Evolutionary conservation across 2,888 invertebrate species (phyloP), one percentile per base, ranked within the genome.

Genomic region (Tiliacea citrago): DNA sequence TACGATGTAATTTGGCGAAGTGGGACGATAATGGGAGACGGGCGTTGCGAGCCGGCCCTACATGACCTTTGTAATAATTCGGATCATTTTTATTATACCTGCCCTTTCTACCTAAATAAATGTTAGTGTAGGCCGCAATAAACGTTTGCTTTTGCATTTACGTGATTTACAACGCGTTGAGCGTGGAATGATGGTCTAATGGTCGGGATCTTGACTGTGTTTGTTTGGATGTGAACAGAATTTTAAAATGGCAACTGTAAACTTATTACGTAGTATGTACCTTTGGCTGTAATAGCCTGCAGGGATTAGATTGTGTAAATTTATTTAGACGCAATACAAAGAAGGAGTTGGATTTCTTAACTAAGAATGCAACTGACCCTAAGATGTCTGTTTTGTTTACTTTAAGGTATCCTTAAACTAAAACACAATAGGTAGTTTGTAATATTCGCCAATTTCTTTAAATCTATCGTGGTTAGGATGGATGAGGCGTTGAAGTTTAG

Each of bases 1-100:
- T 89, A 88, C 89, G 88, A 89, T 89, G 89, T 90, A 88, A 90
- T 90, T 90, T 89, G 88, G 81, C 77, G 82, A 82, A 90, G 88
- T 87, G 86, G 86, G 83, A 87, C 86, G 85, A 88, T 90, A 90
- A 90, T 91, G 83, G 90, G 80, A 76, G 74, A 58, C 78, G 82
- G 82, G 77, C 68, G 77, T 77, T 78, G 78, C 73, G 77, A 78
- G 86, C 71, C 80, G 79, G 84, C 79, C 89, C 83, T 83, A 75
- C 78, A 81, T 83, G 84, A 84, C 87, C 87, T 86, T 85, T 83
- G 83, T 83, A 82, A 88, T 91, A 88, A 89, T 88, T 89, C 81
- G 80, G 85, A 88, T 88, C 87, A 89, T 88, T 91, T 91, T 90
- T 90, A 90, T 89, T 88, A 81, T 87, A 88, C 89, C 88, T 88